Conservation (phyloP, 2,797 vertebrate species). For the Pangasius mekongensis region DNA sequence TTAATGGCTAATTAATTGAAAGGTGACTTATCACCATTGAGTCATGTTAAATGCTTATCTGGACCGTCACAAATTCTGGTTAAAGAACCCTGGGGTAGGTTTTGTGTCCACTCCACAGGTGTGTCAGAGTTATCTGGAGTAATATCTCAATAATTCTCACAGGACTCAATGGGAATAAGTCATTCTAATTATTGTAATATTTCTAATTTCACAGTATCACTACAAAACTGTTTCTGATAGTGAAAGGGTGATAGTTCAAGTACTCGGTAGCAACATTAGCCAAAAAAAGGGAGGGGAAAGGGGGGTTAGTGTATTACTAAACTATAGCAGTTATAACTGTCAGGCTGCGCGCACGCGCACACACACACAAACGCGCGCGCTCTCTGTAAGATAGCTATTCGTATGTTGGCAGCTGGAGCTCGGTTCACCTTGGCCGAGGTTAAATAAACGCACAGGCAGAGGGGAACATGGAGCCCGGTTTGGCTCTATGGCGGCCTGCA, state of each 20-base stretch:
- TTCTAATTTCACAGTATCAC: neutral
- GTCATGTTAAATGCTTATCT: neutral
- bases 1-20: neutral
- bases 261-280: neutral
- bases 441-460: constrained; percentile 49
- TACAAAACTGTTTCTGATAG: neutral
- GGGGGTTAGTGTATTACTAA: neutral
- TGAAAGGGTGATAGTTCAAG: neutral
- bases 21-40: neutral
- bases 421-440: constrained; percentile 63
- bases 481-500: constrained; percentile 48
- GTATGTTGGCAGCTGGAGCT: neutral
- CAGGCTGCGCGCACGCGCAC: neutral
- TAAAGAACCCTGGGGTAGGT: no score
- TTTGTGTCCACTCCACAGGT: neutral
- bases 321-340: neutral
- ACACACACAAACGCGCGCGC: no score
- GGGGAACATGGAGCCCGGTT: constrained; percentile 16
- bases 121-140: neutral
- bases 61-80: neutral
- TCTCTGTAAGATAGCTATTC: neutral
- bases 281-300: no score
- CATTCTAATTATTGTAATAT: neutral
- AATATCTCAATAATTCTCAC: neutral
- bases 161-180: neutral